Base-by-base conservation (phyloP, 2,113 vertebrate genomes). In the Carassius auratus region DNA sequence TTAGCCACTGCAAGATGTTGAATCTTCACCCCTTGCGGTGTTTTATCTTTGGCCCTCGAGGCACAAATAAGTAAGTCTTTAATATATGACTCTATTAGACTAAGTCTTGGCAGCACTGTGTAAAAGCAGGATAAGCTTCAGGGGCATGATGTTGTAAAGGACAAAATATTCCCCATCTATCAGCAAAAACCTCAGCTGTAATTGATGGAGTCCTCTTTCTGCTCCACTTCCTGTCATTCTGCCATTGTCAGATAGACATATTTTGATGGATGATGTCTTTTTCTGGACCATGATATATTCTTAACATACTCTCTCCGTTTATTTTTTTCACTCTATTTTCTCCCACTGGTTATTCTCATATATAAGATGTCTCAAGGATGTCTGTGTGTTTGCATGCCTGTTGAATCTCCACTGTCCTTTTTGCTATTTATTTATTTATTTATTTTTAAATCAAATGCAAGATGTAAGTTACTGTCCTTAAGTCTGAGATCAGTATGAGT, bases 221-320 rank as follows among this genome's bases (percentile, higher is more conserved):
- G 82, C 76, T 88, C 79, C 79, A 69, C 76, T 86, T 90, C 74
- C 83, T 81, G 75, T 50, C 69, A 86, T 75, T 84, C 87, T 84
- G 79, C 66, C 42, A 76, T 79, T 84, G 86, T 81, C 77, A 84
- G 76, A 78, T 55, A 74, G 68, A 83, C 66, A 82, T 83, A 85
- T 84, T 86, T 87, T 86, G 89, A 89, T 86, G 50, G 86, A 90
- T 87, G 80, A 83, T 89, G 81, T 86, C 73, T 84, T 87, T 89
- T 83, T 83, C 81, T 69, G 81, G 68, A 86, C 76, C 76, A 76
- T 83, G 52, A 79, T 86, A 69, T 73, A 76, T 84, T 84, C 42
- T 68, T 38, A 64, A 83, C 69, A 74, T 30, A n/a, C 52, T 81
- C 36, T 52, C 74, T 2, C 3, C 15, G 15, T 84, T 10, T 76